These are phyloP conservation scores for Magallana ariakensis DNA, from an alignment of 1,140 invertebrate species.

Conservation along the genomic window DNA sequence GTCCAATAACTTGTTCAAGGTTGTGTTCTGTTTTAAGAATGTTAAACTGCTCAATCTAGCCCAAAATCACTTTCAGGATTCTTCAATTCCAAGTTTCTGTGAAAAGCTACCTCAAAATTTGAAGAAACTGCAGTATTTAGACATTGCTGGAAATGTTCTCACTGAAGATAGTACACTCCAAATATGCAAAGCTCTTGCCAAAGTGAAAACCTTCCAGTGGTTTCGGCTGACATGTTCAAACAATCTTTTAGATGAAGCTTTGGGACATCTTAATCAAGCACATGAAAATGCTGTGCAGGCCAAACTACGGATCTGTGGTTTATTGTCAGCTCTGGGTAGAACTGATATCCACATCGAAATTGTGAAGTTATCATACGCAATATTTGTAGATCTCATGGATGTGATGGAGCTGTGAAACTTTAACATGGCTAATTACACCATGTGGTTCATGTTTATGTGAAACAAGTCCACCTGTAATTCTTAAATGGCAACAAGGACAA, in stretches of 20 bases:
- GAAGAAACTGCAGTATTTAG: constrained; percentile 60
- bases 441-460: background rate
- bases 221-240: constrained; percentile 62
- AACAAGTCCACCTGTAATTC: background rate
- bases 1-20: constrained; percentile 62
- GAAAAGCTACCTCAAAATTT: constrained; percentile 54
- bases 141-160: constrained; percentile 67
- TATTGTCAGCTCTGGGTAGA: constrained; percentile 57
- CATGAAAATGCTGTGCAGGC: constrained; percentile 50
- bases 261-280: constrained; percentile 40
- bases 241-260: constrained; percentile 58
- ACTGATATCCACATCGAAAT: constrained; percentile 66
- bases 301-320: constrained; percentile 54
- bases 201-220: constrained; percentile 64
- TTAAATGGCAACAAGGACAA: background rate
- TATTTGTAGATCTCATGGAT: constrained; percentile 68
- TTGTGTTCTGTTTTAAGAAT: constrained; percentile 64
- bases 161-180: constrained; percentile 62
- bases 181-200: constrained; percentile 60
- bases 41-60: constrained; percentile 64
- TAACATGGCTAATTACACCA: background rate
- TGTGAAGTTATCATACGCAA: constrained; percentile 64
- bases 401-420: constrained; percentile 51
- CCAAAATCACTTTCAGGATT: constrained; percentile 66
- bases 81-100: constrained; percentile 62